Evolutionary conservation across 2,797 vertebrate genomes (phyloP), one percentile per base, ranked within the genome.

Genomic region (Typhlichthys eigenmanni): DNA sequence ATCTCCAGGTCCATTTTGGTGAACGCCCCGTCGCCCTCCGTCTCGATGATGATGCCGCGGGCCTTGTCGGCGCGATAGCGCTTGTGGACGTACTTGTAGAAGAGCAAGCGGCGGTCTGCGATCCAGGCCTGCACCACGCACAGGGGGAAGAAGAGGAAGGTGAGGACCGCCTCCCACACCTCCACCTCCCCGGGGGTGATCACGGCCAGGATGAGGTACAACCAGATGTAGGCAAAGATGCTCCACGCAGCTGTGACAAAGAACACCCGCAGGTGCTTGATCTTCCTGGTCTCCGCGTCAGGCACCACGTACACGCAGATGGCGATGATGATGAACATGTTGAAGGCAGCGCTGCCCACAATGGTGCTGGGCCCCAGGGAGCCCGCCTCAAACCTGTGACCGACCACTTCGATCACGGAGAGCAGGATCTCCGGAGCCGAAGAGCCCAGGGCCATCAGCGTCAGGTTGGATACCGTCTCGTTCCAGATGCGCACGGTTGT

Each of bases 301-400:
- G 94, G 94, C 64, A 95, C 94, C 60, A 94, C 94, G 0, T 91
- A 90, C 58, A 95, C 91, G 34, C 94, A 95, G 71, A 95, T 75
- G 11, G 93, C 94, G 0, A 95, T 94, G 71, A 95, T 95, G 12
- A 95, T 91, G 71, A 95, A 95, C 94, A 95, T 95, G 86, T 95
- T 95, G 76, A 95, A 95, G 0, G 94, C 94, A 3, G 94, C 94
- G 0, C 94, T 95, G 71, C 94, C 94, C 34, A 95, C 94, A 0
- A 95, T 95, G 62, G 94, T 95, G 85, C 93, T 94, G 32, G 94
- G 94, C 5, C 94, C 94, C 70, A 95, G 83, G 62, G 93, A 2
- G 3, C 94, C 94, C 0, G 93, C 89, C 32, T 95, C 86, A 64
- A 95, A 95, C 17, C 91, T 85, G 71, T 95, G 93, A 11, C 94